These are phyloP conservation scores for Thecophora atra DNA, from an alignment of 2,888 invertebrate species.

Conservation along the genomic window DNA sequence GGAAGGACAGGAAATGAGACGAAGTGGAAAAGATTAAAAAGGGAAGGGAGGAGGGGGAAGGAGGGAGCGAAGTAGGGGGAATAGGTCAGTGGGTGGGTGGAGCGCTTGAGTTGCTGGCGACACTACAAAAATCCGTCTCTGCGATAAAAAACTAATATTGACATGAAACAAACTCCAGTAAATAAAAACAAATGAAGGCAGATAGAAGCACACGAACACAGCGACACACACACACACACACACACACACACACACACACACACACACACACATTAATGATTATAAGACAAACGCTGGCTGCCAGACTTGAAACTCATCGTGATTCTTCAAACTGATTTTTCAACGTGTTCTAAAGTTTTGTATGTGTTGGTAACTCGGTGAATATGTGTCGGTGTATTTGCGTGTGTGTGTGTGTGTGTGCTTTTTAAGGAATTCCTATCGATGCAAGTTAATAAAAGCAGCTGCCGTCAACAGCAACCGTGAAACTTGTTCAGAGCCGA, in stretches of 20 bases:
- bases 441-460: conserved; percentile 17
- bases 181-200: neutral
- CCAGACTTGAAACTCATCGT: neutral
- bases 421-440: neutral
- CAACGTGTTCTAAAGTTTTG: too few species aligned
- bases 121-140: neutral
- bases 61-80: too few species aligned
- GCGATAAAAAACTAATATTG: conserved; percentile 32
- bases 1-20: too few species aligned
- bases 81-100: neutral
- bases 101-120: neutral
- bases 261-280: neutral
- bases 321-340: too few species aligned
- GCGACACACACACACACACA: neutral
- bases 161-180: conserved; percentile 33
- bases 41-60: too few species aligned
- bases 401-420: neutral
- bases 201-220: neutral
- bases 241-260: neutral
- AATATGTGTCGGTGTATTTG: neutral
- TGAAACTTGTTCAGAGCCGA: too few species aligned
- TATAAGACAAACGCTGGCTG: neutral
- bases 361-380: neutral
- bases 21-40: too few species aligned
- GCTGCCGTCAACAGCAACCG: neutral